Evolutionary conservation across 1,140 invertebrate genomes (phyloP), one percentile per base, ranked within the genome.

Genomic region (Calephelis virginiensis): DNA sequence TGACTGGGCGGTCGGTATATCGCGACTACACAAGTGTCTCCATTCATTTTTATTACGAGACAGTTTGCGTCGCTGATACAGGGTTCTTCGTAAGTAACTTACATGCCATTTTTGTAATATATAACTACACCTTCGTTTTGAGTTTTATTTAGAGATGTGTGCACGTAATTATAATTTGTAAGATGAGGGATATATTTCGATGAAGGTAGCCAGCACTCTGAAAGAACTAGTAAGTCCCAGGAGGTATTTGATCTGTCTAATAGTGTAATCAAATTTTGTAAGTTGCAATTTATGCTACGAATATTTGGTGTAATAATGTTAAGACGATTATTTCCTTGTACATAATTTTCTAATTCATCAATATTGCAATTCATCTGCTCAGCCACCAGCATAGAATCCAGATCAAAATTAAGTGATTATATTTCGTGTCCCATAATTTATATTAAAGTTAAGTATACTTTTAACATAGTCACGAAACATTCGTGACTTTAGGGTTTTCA

Each of bases 121-220:
- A 64, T 61, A 49, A 66, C 67, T 45, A 68, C 70, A 11, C 70
- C 64, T 64, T 68, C 64, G 40, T 66, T 72, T 56, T 63, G 67
- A 3, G 49, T 10, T 13, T 10, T 53, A 11, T 63, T 28, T 5
- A 40, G 6, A 4, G 61, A 53, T 37, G 61, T 67, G 11, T n/a
- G 13, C n/a, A 17, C 17, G 38, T 40, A 40, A n/a, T 46, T 50
- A 56, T 49, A 63, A 8, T 40, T 43, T 12, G 13, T 12, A 9
- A 63, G 38, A 5, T 53, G 3, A 10, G 49, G 66, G 6, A 67
- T 59, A 40, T 13, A 8, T 28, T 63, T 14, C 6, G 38, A 13
- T 11, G 37, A 56, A 10, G n/a, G 9, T 12, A 70, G 53, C 64
- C 64, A 70, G 17, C 64, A 66, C 56, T 66, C 68, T 0, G 63